These are phyloP conservation scores for Berghia stephanieae DNA, from an alignment of 1,140 invertebrate species.

Conservation along the genomic window DNA sequence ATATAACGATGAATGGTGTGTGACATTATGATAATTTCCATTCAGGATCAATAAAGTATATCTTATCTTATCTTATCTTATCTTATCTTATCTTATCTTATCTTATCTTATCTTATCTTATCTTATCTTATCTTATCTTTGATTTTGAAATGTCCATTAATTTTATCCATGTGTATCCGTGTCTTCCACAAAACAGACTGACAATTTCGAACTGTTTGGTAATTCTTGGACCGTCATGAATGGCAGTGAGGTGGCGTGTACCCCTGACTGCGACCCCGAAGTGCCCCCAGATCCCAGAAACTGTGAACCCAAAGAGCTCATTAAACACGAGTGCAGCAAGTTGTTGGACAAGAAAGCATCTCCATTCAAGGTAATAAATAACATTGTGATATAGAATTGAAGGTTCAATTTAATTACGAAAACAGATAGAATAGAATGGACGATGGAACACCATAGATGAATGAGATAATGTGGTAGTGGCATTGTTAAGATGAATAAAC, in stretches of 20 bases:
- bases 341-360: background rate
- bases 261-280: background rate
- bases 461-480: too few relatives aligned
- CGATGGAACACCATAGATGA: too few relatives aligned
- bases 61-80: background rate
- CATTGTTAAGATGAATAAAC: too few relatives aligned
- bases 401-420: too few relatives aligned
- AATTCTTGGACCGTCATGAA: slow-evolving; percentile 31
- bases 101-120: background rate
- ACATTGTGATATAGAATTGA: too few relatives aligned
- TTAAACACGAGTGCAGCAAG: background rate
- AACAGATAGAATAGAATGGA: too few relatives aligned
- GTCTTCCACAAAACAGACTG: slow-evolving; percentile 20
- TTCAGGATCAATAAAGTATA: background rate
- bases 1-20: too few relatives aligned
- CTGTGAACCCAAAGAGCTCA: too few relatives aligned
- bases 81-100: background rate
- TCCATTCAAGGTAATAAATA: background rate
- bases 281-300: background rate
- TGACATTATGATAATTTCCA: background rate
- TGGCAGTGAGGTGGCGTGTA: too few relatives aligned
- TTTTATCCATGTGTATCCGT: too few relatives aligned
- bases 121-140: background rate
- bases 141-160: background rate
- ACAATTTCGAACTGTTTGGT: slow-evolving; percentile 36